A percentile compares a stretch with the other conserved stretches of the same genome.
Evolutionary conservation across 2,113 vertebrate genomes (phyloP).

Genomic region (Thalassoma bifasciatum): DNA sequence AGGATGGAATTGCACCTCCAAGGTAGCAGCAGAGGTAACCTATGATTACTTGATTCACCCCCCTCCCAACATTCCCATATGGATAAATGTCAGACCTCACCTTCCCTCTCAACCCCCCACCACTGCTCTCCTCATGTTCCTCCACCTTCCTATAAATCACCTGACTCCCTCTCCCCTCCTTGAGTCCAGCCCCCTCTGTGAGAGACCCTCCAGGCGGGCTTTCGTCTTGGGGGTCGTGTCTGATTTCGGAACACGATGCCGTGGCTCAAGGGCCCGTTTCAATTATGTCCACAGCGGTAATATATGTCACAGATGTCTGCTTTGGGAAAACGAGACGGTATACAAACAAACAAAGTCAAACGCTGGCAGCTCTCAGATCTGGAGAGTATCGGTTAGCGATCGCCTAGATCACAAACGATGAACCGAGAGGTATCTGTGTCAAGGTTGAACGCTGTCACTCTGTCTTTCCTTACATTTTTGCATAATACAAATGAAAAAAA

Average conservation of each 20-base stretch:
- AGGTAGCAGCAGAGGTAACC: slow-evolving; percentile 71
- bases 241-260: slow-evolving; percentile 76
- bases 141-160: slow-evolving; percentile 72
- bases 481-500: too few species aligned
- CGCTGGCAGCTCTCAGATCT: neutral
- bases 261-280: slow-evolving; percentile 57
- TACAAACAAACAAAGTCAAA: slow-evolving; percentile 55
- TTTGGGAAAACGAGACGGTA: slow-evolving; percentile 24
- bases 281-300: slow-evolving; percentile 61
- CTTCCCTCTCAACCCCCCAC: neutral
- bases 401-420: neutral
- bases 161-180: slow-evolving; percentile 41
- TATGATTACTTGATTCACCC: slow-evolving; percentile 64
- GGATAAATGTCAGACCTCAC: slow-evolving; percentile 64
- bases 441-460: neutral
- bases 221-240: slow-evolving; percentile 61
- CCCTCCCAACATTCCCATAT: slow-evolving; percentile 55
- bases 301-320: slow-evolving; percentile 67
- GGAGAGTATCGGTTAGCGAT: neutral
- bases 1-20: slow-evolving; percentile 79
- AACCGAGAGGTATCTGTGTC: neutral
- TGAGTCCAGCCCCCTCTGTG: slow-evolving; percentile 23
- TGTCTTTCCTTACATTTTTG: neutral
- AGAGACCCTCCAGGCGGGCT: slow-evolving; percentile 41
- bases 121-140: slow-evolving; percentile 54